Evolutionary conservation across 1,140 invertebrate species (phyloP), one percentile per base, ranked within the genome.

Genomic region (Musca domestica): DNA sequence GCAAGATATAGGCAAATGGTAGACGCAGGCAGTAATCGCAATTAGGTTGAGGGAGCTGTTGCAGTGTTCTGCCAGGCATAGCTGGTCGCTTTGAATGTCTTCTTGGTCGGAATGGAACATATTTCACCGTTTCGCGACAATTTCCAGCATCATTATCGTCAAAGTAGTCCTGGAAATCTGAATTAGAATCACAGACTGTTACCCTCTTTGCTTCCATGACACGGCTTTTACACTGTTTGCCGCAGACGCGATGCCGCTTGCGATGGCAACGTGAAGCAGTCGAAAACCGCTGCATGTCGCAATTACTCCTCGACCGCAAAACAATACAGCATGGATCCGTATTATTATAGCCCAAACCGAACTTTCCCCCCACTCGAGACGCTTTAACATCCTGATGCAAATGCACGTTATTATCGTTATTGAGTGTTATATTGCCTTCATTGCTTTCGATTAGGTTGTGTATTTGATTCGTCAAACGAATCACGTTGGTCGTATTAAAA

Each of bases 401-500:
- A 61, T 71, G 64, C 0, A 78, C 70, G 64, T 74, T 74, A 1
- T 77, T 70, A 23, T 73, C 69, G 15, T 76, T 76, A 12, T 72
- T 71, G 1, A 72, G 66, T 10, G 54, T 69, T 22, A 66, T 69
- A 46, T 66, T 61, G 12, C 69, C 68, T 5, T 74, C 71, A 20
- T 76, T 71, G 15, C 70, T 73, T 10, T 76, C 68, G 25, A 79
- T 80, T 14, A 77, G 71, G 25, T 80, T 79, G 12, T 68, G 71
- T 19, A 80, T 80, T 64, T 79, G 71, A 52, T 80, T 80, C 1
- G 76, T 80, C 15, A 80, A 51, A 2, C 68, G 67, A 12, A 80
- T 76, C 9, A 80, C 76, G 56, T 77, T 80, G 10, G 77, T 80
- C 20, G 74, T 76, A 47, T 80, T 80, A 2, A 72, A 3, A 1